Conservation (phyloP, 2,888 invertebrate genomes). For the Athrips mouffetella region DNA sequence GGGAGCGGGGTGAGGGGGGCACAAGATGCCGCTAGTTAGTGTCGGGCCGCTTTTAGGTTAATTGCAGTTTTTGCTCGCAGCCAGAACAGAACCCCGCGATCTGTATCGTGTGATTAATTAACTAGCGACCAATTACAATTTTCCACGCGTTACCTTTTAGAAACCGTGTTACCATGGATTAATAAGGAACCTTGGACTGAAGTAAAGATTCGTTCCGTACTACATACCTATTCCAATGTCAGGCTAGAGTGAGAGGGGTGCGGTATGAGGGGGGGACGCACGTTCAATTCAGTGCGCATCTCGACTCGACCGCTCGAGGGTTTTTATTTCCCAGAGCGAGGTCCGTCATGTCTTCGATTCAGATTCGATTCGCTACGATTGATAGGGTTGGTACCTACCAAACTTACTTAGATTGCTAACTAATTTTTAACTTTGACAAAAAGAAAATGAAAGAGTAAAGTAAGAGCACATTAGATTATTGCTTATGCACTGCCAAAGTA, state of each 20-base stretch:
- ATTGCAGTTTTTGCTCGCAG: slow-evolving; percentile 13
- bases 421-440: not conserved
- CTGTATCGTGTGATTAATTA: slow-evolving; percentile 13
- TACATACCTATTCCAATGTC: too few species aligned
- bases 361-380: not conserved
- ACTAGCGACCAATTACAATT: slow-evolving; percentile 16
- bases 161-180: slow-evolving; percentile 6
- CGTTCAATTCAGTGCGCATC: not conserved
- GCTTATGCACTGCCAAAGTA: too few species aligned
- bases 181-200: not conserved
- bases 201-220: slow-evolving; percentile 1
- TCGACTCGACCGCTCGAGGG: not conserved
- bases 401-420: not conserved
- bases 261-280: too few species aligned
- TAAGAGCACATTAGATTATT: too few species aligned
- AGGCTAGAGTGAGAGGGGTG: too few species aligned
- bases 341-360: not conserved
- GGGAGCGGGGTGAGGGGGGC: not conserved
- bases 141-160: slow-evolving; percentile 14
- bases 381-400: too few species aligned
- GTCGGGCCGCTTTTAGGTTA: slow-evolving; percentile 16
- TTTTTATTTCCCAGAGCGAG: not conserved
- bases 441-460: too few species aligned
- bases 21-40: not conserved
- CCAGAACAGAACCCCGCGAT: slow-evolving; percentile 3